Conservation (phyloP, 1,140 invertebrate genomes). For the Helicoverpa armigera region DNA sequence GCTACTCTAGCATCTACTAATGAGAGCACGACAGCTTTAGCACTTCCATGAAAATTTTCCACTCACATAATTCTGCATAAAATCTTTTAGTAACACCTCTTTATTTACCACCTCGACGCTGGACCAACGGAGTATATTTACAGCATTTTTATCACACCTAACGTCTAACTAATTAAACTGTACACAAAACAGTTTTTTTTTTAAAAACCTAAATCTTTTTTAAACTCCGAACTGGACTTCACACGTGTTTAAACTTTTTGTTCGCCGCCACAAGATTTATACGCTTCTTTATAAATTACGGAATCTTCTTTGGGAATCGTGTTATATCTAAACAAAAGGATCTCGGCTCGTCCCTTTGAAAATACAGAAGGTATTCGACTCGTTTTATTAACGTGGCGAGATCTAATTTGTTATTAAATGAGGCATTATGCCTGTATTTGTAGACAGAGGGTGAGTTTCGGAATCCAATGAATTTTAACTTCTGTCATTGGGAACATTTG, state of each 20-base stretch:
- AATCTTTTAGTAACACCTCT: slow-evolving; percentile 19
- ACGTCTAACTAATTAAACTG: slow-evolving; percentile 37
- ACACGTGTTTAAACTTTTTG: slow-evolving; percentile 44
- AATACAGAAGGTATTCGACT: slow-evolving; percentile 50
- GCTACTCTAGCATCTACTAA: background rate
- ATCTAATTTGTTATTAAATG: slow-evolving; percentile 85
- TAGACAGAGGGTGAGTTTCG: slow-evolving; percentile 64
- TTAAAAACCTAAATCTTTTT: slow-evolving; percentile 21
- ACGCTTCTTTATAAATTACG: slow-evolving; percentile 45
- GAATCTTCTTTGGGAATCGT: slow-evolving; percentile 44
- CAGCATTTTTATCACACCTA: slow-evolving; percentile 39
- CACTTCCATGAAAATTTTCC: slow-evolving; percentile 17
- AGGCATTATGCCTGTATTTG: slow-evolving; percentile 76
- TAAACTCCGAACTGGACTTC: slow-evolving; percentile 43
- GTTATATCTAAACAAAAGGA: slow-evolving; percentile 50
- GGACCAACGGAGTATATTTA: slow-evolving; percentile 8
- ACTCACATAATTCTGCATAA: background rate
- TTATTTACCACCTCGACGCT: background rate
- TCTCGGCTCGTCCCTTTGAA: slow-evolving; percentile 35
- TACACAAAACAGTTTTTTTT: slow-evolving; percentile 20
- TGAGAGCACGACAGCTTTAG: slow-evolving; percentile 14
- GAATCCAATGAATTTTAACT: slow-evolving; percentile 77
- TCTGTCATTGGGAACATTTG: slow-evolving; percentile 67
- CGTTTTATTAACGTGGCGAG: slow-evolving; percentile 65
- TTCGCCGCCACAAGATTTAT: slow-evolving; percentile 42